Evolutionary conservation across 2,113 vertebrate genomes (phyloP), one percentile per base, ranked within the genome.

Genomic region (Aphelocoma coerulescens): DNA sequence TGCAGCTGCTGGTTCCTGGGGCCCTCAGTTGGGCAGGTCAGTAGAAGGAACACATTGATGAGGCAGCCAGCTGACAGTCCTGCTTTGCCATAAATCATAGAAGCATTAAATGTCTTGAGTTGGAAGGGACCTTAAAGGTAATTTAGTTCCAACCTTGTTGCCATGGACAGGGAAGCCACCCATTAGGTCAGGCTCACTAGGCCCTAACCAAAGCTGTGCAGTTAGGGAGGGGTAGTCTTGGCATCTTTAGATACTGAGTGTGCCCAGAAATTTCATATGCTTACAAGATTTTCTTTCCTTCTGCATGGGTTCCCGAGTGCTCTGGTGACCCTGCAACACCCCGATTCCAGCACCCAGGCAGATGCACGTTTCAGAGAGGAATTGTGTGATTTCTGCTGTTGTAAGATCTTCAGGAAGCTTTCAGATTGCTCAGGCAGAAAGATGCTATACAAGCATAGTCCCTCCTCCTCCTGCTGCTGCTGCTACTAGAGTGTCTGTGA

Each of bases 11-110:
- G 65, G 41, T 52, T 78, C 6, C 3, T 16, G 27, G 33, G 18
- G 9, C 79, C 15, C 43, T 55, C 22, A 6, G 10, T 1, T 6
- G 5, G 5, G 39, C 41, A n/a, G 39, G 19, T 74, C 55, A 58
- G 16, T 39, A 54, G 37, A 76, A 76, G 51, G 32, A 57, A 5
- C 14, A 10, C 0, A 0, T 13, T 76, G 35, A 16, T 18, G 21
- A 48, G 49, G 54, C 37, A 84, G 23, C 20, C 73, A 49, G 21
- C 49, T 59, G 35, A 26, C 59, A 49, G 28, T 23, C 32, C 19
- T 39, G 33, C 39, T 65, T 57, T 24, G 9, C 24, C 22, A 24
- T 46, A 52, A 30, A 30, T 59, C 37, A 5, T 4, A 59, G 37
- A 59, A 30, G 16, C 33, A 30, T 39, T 33, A 39, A 37, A 8